Percentiles rank a stretch among this genome's conserved stretches.
Evolutionary conservation across 2,888 invertebrate genomes (phyloP).

Genomic region (Hipparchia semele): DNA sequence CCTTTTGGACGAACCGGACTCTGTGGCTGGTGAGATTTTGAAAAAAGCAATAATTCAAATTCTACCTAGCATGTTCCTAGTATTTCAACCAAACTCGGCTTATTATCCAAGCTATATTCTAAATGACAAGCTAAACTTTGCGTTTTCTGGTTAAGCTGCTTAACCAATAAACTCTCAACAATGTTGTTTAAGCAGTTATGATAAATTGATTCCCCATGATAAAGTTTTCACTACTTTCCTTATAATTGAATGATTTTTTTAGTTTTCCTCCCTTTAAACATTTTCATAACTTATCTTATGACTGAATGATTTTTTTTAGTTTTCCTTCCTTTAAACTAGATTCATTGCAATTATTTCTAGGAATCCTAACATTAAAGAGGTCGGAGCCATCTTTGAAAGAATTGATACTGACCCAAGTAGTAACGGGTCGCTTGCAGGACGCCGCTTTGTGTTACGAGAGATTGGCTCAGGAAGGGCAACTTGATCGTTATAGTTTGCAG

Average conservation of each 20-base stretch:
- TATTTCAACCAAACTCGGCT: no score
- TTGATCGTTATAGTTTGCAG: slow-evolving; percentile 75
- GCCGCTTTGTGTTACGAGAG: slow-evolving; percentile 95
- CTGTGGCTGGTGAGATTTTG: slow-evolving; percentile 86
- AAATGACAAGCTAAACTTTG: no score
- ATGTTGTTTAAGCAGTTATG: no score
- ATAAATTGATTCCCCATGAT: no score
- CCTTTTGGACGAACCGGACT: slow-evolving; percentile 94
- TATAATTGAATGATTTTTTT: not conserved
- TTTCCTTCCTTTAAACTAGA: not conserved
- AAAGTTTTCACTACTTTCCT: no score
- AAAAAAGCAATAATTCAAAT: not conserved
- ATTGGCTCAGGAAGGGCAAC: slow-evolving; percentile 84
- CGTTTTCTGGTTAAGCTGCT: not conserved
- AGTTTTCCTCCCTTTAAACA: not conserved
- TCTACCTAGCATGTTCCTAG: no score
- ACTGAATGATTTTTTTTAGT: not conserved
- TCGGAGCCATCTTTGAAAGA: slow-evolving; percentile 91
- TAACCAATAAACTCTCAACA: not conserved
- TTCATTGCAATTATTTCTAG: slow-evolving; percentile 50
- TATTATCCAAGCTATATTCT: no score
- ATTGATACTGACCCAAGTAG: slow-evolving; percentile 92
- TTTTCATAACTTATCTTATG: no score
- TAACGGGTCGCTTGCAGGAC: slow-evolving; percentile 91
- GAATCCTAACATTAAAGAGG: slow-evolving; percentile 88